These are phyloP conservation scores for Parelbella ahira DNA, from an alignment of 2,888 invertebrate genomes.

Conservation along the genomic window DNA sequence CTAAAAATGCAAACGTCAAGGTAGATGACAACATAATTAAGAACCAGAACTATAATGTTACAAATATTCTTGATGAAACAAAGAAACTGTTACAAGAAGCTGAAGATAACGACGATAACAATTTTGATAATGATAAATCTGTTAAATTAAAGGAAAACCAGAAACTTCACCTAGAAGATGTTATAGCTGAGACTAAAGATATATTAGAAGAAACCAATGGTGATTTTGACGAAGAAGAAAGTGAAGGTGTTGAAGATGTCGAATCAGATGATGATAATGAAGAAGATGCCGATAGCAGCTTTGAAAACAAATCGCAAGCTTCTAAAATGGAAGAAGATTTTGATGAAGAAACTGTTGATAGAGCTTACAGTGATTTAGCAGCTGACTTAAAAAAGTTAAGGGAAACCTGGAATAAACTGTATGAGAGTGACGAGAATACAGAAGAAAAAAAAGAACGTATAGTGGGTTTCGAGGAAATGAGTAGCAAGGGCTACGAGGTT, in stretches of 20 bases:
- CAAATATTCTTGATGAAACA: constrained; percentile 25
- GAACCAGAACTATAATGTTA: constrained; percentile 1
- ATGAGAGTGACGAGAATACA: constrained; percentile 26
- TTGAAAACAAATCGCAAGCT: no score
- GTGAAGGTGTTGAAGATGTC: constrained; percentile 17
- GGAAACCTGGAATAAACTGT: constrained; percentile 47
- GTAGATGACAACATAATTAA: constrained; percentile 1
- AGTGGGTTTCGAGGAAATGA: constrained; percentile 23
- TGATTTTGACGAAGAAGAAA: constrained; percentile 28
- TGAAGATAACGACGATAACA: constrained; percentile 21
- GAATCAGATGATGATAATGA: no score
- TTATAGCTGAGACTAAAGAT: constrained; percentile 38
- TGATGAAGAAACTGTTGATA: constrained; percentile 43
- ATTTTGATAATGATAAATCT: constrained; percentile 16
- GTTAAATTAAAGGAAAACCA: constrained; percentile 27
- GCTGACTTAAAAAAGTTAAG: constrained; percentile 50
- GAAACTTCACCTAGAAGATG: constrained; percentile 28
- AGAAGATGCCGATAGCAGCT: constrained; percentile 5
- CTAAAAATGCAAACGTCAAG: background rate
- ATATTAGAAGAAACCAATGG: constrained; percentile 33
- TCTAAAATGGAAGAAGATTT: constrained; percentile 40
- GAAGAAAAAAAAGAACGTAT: constrained; percentile 27
- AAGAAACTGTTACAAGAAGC: constrained; percentile 22
- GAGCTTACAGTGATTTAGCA: constrained; percentile 48
- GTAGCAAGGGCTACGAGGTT: no score